phyloP scores from a whole-genome alignment of 2,113 vertebrate genomes.

The Triplophysa rosa region DNA sequence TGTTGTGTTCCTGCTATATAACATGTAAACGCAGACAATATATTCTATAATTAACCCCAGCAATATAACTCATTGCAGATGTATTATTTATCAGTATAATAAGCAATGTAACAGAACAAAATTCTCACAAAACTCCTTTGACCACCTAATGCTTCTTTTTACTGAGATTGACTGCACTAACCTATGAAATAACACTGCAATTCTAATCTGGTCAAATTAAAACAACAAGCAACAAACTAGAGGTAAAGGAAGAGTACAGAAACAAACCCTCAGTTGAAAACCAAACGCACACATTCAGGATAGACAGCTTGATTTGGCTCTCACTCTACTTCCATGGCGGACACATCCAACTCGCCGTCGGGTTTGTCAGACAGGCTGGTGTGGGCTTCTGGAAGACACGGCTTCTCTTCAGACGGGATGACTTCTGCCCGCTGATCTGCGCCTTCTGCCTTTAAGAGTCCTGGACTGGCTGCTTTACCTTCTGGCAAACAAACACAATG shows the following conservation, averaged over 20 bases:
- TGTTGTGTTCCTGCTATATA: not conserved
- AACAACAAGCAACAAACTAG: not conserved
- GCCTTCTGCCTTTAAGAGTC: slow-evolving; percentile 41
- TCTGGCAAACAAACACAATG: slow-evolving; percentile 52
- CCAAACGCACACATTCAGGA: not conserved
- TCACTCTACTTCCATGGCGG: slow-evolving; percentile 84
- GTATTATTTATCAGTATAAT: not conserved
- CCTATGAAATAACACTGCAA: slow-evolving; percentile 18
- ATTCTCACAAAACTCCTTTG: not conserved
- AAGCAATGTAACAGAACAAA: not conserved
- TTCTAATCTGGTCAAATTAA: slow-evolving; percentile 27
- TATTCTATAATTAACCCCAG: too few relatives aligned
- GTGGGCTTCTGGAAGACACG: slow-evolving; percentile 51
- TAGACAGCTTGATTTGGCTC: slow-evolving; percentile 35
- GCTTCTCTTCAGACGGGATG: slow-evolving; percentile 57
- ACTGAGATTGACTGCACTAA: not conserved
- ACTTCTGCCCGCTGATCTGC: slow-evolving; percentile 47
- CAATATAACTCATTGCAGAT: not conserved
- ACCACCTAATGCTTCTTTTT: not conserved
- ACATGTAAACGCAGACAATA: slow-evolving; percentile 19
- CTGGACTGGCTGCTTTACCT: slow-evolving; percentile 44
- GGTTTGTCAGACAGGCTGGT: slow-evolving; percentile 53
- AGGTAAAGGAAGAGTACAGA: not conserved
- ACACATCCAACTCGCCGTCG: slow-evolving; percentile 78
- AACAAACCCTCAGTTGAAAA: not conserved